Base-by-base conservation (phyloP, 30 jellyfish, hydroid and myxozoan species). In the Cassiopea andromeda region DNA sequence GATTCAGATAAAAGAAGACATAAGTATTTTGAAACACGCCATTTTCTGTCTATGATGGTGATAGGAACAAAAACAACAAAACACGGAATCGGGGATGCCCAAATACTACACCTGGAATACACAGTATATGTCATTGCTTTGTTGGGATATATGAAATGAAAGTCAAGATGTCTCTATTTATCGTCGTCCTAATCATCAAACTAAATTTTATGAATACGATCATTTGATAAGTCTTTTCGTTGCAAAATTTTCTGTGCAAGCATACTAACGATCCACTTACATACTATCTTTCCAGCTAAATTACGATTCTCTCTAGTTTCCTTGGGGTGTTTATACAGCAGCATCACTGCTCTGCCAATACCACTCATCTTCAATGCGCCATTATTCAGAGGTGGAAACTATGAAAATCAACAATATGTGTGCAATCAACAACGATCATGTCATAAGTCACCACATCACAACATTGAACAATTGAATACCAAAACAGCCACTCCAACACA, bases 301-400 rank as follows among this genome's bases (percentile, higher is more conserved):
- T 80, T 83, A 80, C 97, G 90, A 73, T 96, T 96, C 38, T 88
- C 96, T 45, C 89, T 48, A 3, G 93, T 46, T 89, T 96, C 99
- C 75, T 92, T 96, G 47, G 99, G 99, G 77, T 96, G 99, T 84
- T 96, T 96, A 80, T 71, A 96, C 9, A 96, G 95, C 57, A 96
- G 90, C 99, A 96, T 96, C 59, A 96, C 95, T 13, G 99, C 97
- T 49, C 99, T 87, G 54, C 99, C 99, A 59, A 96, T 89, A 38
- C 99, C 99, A 79, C 99, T 96, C 86, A 85, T 81, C 79, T 96
- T 96, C 80, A 96, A 75, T n/a, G 97, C 98, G 54, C 98, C 97
- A 49, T 80, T 88, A 61, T 96, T 97, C 1, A 96, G 75, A 10
- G 99, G 91, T n/a, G 99, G 99, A 77, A 96, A 92, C 99, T 96